Evolutionary conservation across 2,888 invertebrate species (phyloP).

Genomic region (Hirudinaria manillensis): DNA sequence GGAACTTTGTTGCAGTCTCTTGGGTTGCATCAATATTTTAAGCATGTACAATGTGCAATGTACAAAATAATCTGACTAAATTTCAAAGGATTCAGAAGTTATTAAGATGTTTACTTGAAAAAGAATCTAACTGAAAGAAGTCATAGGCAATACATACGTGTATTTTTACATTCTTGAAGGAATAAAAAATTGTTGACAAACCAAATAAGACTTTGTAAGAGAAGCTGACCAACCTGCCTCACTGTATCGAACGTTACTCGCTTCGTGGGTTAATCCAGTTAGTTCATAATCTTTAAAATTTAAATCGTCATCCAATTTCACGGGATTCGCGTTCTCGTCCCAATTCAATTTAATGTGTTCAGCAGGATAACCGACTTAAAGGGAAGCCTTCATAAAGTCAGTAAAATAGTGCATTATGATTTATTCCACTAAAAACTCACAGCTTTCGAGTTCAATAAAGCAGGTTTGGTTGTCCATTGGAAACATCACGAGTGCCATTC

Average conservation of each 20-base stretch:
- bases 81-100: too few relatives aligned
- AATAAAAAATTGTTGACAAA: background rate
- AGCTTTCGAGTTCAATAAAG: constrained; percentile 71
- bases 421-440: constrained; percentile 57
- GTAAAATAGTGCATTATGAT: background rate
- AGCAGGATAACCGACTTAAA: background rate
- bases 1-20: too few relatives aligned
- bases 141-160: too few relatives aligned
- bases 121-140: too few relatives aligned
- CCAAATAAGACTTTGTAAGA: background rate
- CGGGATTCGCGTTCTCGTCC: background rate
- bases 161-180: background rate
- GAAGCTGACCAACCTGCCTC: background rate
- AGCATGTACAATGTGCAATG: too few relatives aligned
- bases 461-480: constrained; percentile 79
- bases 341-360: background rate
- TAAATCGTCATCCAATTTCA: background rate
- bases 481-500: constrained; percentile 66
- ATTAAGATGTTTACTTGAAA: too few relatives aligned
- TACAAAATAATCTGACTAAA: too few relatives aligned
- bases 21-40: too few relatives aligned
- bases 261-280: background rate
- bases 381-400: background rate
- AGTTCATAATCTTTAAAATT: background rate
- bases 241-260: background rate